Evolutionary conservation across 2,797 vertebrate species (phyloP), one percentile per base, ranked within the genome.

Genomic region (Enteromius radiatus): DNA sequence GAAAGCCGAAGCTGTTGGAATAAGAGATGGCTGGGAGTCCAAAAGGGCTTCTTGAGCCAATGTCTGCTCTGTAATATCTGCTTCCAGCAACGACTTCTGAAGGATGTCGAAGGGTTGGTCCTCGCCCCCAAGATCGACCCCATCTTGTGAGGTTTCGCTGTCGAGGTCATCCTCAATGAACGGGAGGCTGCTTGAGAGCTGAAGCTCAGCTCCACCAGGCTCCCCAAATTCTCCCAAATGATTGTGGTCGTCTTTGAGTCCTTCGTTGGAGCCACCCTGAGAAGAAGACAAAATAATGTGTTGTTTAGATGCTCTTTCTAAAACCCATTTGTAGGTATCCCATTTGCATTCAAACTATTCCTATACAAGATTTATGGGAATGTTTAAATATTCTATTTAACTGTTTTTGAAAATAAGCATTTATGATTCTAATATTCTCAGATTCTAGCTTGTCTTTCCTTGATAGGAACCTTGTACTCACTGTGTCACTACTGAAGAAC

Each of bases 51-150:
- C 98, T 93, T 99, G 97, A 63, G 96, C 98, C 95, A 99, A 83
- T 2, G 97, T 99, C 94, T 99, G 97, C 91, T 99, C 98, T 1
- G 98, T 99, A 92, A 99, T 99, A 92, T 99, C 98, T 56, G 98
- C 98, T 93, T 98, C 98, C 93, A 99, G 92, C 88, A 99, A 94
- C 86, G 98, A 99, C 91, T 99, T 99, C 93, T 99, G 98, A 54
- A 99, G 96, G 92, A 99, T 99, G 94, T 99, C 98, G 79, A 99
- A 99, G 88, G 97, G 98, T 89, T 98, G 97, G 92, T 99, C 98
- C 94, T 98, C 98, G 21, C 91, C 92, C 47, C 93, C 95, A 56
- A 99, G 96, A 90, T 98, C 97, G 91, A 96, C 96, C 80, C 91
- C 96, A 80, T 95, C 95, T 15, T 97, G 95, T 86, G 97, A 98